Percentiles rank a stretch among this genome's conserved stretches.
These are phyloP conservation scores for Aphidoletes aphidimyza DNA, from an alignment of 2,888 invertebrate species.

Conservation along the genomic window DNA sequence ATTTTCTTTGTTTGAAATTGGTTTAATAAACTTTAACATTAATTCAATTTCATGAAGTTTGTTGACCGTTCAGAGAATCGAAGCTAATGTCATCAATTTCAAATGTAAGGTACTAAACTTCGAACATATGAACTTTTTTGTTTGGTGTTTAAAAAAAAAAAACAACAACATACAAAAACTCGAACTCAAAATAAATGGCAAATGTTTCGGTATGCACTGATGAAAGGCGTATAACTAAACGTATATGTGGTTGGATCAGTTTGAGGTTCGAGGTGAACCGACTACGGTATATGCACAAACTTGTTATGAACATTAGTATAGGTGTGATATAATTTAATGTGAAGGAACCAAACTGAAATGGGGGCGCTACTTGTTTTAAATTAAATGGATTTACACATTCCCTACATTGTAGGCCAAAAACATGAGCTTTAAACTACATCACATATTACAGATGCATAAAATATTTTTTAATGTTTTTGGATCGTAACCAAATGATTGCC, in stretches of 20 bases:
- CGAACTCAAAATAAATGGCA: too few species aligned
- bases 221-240: neutral
- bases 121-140: too few species aligned
- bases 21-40: too few species aligned
- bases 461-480: slow-evolving; percentile 43
- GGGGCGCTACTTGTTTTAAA: neutral
- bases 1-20: too few species aligned
- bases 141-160: too few species aligned
- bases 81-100: too few species aligned
- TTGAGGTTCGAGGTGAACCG: slow-evolving; percentile 40
- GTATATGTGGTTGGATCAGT: neutral
- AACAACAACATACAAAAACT: too few species aligned
- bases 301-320: neutral
- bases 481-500: slow-evolving; percentile 40
- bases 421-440: slow-evolving; percentile 16
- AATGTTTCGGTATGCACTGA: too few species aligned
- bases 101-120: too few species aligned
- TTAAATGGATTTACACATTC: slow-evolving; percentile 34
- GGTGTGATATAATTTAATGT: neutral
- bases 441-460: slow-evolving; percentile 9
- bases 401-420: slow-evolving; percentile 26
- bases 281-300: neutral
- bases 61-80: too few species aligned
- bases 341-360: neutral
- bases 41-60: too few species aligned